Evolutionary conservation across 2,113 vertebrate genomes (phyloP).

Genomic region (Hippocampus guttulatus): DNA sequence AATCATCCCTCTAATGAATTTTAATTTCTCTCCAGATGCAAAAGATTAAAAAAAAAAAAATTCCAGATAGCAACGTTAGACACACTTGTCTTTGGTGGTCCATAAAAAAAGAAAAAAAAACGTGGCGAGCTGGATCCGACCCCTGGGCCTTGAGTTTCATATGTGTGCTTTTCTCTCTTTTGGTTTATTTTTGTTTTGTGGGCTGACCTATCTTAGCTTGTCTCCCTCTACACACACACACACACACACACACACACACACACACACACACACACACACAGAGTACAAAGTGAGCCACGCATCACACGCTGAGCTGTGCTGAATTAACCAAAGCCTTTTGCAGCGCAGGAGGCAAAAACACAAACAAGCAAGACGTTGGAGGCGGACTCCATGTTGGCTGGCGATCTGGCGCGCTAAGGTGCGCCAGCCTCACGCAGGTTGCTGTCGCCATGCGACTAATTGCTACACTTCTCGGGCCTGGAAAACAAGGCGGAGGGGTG

Average conservation of each 20-base stretch:
- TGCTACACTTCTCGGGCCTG: conserved; percentile 59
- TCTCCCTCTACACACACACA: conserved; percentile 45
- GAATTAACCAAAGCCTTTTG: conserved; percentile 30
- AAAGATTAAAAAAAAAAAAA: too few species aligned
- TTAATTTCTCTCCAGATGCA: too few species aligned
- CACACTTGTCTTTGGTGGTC: too few species aligned
- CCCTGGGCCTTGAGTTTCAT: too few species aligned
- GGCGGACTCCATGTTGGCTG: conserved; percentile 16
- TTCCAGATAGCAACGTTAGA: too few species aligned
- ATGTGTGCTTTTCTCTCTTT: conserved; percentile 9
- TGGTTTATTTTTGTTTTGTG: conserved; percentile 40
- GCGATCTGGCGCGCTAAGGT: conserved; percentile 33
- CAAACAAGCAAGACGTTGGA: conserved; percentile 44
- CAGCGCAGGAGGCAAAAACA: conserved; percentile 15
- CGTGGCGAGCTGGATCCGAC: too few species aligned
- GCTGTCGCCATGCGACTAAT: conserved; percentile 40
- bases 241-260: conserved; percentile 7
- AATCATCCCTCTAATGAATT: too few species aligned
- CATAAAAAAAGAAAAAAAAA: too few species aligned
- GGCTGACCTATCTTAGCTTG: conserved; percentile 40
- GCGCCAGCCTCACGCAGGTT: conserved; percentile 15
- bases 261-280: not conserved
- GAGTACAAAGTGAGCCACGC: conserved; percentile 8
- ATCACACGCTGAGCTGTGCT: conserved; percentile 21
- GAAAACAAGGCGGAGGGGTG: conserved; percentile 38